These are phyloP conservation scores for Aspidiotus destructor DNA, from an alignment of 2,888 invertebrate genomes.

Conservation along the genomic window DNA sequence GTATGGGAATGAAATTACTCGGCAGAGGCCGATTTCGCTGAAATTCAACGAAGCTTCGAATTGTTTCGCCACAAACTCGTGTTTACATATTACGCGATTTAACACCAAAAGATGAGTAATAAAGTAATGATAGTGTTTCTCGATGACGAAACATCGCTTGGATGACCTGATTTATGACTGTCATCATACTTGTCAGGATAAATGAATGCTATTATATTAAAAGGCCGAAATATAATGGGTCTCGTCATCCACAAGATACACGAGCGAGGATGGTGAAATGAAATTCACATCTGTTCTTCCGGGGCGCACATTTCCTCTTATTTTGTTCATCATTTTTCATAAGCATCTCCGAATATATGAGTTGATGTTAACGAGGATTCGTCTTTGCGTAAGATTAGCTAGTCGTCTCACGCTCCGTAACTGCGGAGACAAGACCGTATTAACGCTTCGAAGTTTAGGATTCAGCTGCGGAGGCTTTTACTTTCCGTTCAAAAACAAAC, in stretches of 20 bases:
- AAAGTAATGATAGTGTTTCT: constrained; percentile 31
- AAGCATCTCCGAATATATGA: constrained; percentile 29
- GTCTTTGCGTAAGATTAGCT: constrained; percentile 29
- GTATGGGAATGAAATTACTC: neutral
- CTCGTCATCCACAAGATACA: constrained; percentile 17
- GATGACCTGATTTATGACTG: constrained; percentile 33
- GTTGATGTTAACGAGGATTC: constrained; percentile 27
- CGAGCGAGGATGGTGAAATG: constrained; percentile 17
- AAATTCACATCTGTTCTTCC: constrained; percentile 32
- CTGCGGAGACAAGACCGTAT: constrained; percentile 25
- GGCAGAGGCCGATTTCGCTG: neutral
- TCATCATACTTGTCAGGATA: constrained; percentile 33
- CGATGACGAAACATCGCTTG: constrained; percentile 26
- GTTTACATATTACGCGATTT: constrained; percentile 29
- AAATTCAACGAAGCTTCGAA: neutral
- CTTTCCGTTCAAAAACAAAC: constrained; percentile 17
- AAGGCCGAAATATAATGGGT: constrained; percentile 32
- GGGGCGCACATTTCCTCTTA: constrained; percentile 31
- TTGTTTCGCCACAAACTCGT: constrained; percentile 21
- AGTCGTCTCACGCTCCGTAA: constrained; percentile 31
- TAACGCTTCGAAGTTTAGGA: constrained; percentile 28
- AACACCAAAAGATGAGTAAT: constrained; percentile 25
- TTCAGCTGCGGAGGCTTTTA: constrained; percentile 23
- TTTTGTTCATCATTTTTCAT: constrained; percentile 32
- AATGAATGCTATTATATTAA: constrained; percentile 32